Conservation (phyloP, 2,113 vertebrate genomes). For the Oreochromis aureus region DNA sequence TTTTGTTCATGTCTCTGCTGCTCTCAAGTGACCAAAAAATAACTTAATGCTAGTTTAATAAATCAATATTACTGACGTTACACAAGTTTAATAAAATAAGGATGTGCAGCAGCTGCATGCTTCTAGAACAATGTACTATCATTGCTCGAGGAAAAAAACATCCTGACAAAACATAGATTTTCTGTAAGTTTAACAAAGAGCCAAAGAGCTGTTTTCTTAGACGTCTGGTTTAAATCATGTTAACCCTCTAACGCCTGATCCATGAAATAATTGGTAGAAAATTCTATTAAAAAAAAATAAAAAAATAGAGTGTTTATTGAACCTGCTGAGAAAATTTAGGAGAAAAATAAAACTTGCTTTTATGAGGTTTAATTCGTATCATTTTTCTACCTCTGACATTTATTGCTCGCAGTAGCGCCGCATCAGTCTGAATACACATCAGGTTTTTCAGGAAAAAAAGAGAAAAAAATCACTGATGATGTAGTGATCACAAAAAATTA, state of each 20-base stretch:
- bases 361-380: neutral
- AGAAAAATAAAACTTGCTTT: neutral
- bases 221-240: neutral
- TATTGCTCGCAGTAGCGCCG: neutral
- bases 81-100: neutral
- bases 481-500: neutral
- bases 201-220: neutral
- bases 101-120: neutral
- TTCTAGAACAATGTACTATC: neutral
- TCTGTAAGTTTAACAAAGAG: neutral
- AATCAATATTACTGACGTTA: neutral
- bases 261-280: neutral
- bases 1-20: neutral
- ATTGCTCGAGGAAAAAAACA: neutral
- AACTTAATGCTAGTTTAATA: neutral
- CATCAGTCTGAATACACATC: neutral
- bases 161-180: neutral
- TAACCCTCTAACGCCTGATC: neutral
- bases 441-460: neutral
- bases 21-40: neutral
- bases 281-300: neutral
- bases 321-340: neutral
- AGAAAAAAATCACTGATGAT: neutral
- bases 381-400: neutral
- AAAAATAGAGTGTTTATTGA: neutral